These are phyloP conservation scores for Macquaria australasica DNA, from an alignment of 2,113 vertebrate genomes.

Conservation along the genomic window DNA sequence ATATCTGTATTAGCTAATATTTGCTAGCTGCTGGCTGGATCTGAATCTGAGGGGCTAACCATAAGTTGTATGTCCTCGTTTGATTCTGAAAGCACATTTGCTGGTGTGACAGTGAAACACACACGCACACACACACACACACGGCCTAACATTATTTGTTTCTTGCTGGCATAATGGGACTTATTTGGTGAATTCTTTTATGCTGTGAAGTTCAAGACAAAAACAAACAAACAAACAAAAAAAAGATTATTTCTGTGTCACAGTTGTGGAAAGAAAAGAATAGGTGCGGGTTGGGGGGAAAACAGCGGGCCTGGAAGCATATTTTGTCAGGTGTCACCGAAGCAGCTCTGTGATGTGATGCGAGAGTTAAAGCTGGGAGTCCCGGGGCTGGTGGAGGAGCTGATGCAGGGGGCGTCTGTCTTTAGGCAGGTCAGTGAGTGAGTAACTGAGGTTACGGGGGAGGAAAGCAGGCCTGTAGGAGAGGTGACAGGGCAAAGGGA, in stretches of 20 bases:
- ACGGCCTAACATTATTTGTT: neutral
- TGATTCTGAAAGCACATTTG: neutral
- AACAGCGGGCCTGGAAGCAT: constrained; percentile 9
- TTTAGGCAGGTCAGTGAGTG: constrained; percentile 28
- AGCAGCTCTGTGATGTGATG: constrained; percentile 3
- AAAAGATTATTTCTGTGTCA: neutral
- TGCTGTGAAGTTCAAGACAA: neutral
- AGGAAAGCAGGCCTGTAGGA: constrained; percentile 9
- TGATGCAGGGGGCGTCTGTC: constrained; percentile 18
- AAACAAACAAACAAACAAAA: neutral
- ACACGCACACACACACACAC: too few species aligned
- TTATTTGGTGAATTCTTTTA: neutral
- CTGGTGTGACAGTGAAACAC: too few species aligned
- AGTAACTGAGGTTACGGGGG: constrained; percentile 25
- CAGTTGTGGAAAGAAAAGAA: neutral
- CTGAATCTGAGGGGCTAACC: neutral
- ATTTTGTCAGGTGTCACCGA: constrained; percentile 24
- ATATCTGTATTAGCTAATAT: neutral
- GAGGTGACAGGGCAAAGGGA: neutral
- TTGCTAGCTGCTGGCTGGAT: neutral
- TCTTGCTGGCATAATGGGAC: neutral
- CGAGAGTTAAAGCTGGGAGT: neutral
- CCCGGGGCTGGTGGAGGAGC: constrained; percentile 7
- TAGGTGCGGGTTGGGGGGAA: neutral
- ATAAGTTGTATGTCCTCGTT: neutral